Conservation (phyloP, 2,888 invertebrate species). For the Uropetala carovei region DNA sequence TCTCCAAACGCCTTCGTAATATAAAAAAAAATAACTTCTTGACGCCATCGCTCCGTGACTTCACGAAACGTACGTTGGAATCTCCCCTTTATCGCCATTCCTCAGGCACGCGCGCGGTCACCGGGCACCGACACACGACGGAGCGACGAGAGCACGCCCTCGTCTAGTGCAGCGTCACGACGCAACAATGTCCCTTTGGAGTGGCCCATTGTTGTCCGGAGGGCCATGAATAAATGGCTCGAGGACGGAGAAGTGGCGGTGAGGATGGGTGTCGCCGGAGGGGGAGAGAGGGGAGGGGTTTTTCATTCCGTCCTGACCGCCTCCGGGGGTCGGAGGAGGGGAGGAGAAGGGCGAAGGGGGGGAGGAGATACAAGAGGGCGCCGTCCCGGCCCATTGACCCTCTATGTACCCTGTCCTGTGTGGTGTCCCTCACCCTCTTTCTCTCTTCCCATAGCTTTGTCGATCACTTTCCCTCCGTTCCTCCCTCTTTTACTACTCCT, state of each 20-base stretch:
- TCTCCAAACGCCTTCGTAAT: background rate
- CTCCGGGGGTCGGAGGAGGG: background rate
- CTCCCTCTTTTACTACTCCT: background rate
- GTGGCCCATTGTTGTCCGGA: slow-evolving; percentile 40
- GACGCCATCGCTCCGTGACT: slow-evolving; percentile 21
- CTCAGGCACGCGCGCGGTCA: background rate
- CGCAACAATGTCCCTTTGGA: slow-evolving; percentile 28
- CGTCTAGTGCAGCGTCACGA: slow-evolving; percentile 21
- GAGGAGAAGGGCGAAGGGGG: background rate
- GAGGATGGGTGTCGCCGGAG: background rate
- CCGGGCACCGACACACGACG: background rate
- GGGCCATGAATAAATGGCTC: slow-evolving; percentile 56
- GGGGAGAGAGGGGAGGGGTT: background rate
- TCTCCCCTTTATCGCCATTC: background rate
- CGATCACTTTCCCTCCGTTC: background rate
- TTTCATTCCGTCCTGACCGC: slow-evolving; percentile 25
- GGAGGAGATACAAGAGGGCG: background rate
- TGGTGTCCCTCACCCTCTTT: background rate
- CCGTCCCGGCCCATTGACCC: slow-evolving; percentile 48
- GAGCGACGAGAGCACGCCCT: background rate
- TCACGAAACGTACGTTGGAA: background rate
- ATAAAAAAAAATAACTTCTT: background rate
- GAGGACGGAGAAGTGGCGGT: background rate
- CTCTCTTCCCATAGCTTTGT: background rate
- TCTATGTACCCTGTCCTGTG: background rate